A percentile compares a stretch with the other conserved stretches of the same genome.
phyloP scores from a whole-genome alignment of 2,797 vertebrate species.

The Tadarida brasiliensis region DNA sequence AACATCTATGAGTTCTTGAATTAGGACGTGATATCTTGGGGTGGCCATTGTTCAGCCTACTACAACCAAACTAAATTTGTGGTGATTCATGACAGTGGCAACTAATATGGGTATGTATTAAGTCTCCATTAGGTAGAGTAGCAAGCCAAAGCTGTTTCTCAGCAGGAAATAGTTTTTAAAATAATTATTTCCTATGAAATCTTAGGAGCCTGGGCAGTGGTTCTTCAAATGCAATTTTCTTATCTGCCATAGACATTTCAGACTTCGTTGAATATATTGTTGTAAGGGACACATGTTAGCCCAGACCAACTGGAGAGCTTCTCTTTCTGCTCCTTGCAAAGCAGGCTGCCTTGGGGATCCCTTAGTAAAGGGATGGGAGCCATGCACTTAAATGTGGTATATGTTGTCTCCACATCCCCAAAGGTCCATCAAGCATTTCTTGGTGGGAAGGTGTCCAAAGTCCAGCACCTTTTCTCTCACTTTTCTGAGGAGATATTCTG shows the following conservation, averaged over 20 bases:
- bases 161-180: neutral
- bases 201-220: neutral
- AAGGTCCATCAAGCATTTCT: neutral
- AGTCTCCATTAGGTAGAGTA: neutral
- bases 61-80: neutral
- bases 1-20: neutral
- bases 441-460: neutral
- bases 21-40: neutral
- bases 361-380: neutral
- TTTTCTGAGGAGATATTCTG: neutral
- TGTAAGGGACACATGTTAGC: neutral
- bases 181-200: neutral
- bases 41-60: neutral
- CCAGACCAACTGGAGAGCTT: neutral
- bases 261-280: neutral
- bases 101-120: neutral
- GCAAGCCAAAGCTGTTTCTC: neutral
- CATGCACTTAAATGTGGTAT: neutral
- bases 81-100: neutral
- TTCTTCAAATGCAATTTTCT: conserved; percentile 36
- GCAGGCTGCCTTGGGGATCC: neutral
- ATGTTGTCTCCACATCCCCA: neutral
- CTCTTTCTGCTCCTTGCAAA: neutral
- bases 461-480: neutral
- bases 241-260: neutral